Evolutionary conservation across 2,888 invertebrate genomes (phyloP).

Genomic region (Aphrophora alni): DNA sequence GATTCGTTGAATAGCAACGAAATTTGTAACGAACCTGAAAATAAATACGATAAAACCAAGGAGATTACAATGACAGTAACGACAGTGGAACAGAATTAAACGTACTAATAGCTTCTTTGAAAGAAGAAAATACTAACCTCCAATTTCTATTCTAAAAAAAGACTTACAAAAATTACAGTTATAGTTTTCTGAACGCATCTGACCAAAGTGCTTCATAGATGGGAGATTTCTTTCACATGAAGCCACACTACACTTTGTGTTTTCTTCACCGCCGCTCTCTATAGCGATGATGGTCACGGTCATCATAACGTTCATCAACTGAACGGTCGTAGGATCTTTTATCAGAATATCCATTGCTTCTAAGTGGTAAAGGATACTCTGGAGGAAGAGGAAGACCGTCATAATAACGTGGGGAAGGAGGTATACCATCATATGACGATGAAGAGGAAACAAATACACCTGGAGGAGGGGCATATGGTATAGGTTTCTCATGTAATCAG

Average conservation of each 20-base stretch:
- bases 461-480: conserved; percentile 78
- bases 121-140: too few relatives aligned
- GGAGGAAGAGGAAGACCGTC: conserved; percentile 75
- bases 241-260: conserved; percentile 9
- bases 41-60: too few relatives aligned
- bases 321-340: conserved; percentile 87
- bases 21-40: too few relatives aligned
- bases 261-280: conserved; percentile 64
- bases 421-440: conserved; percentile 65
- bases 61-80: too few relatives aligned
- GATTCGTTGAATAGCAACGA: too few relatives aligned
- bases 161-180: too few relatives aligned
- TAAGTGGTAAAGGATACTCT: conserved; percentile 71
- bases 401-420: conserved; percentile 84
- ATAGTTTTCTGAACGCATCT: too few relatives aligned
- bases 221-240: neutral
- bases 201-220: neutral
- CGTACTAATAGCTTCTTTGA: too few relatives aligned
- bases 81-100: too few relatives aligned
- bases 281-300: conserved; percentile 61
- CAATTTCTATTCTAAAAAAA: too few relatives aligned
- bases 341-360: conserved; percentile 67
- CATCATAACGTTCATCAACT: conserved; percentile 73
- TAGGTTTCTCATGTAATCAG: conserved; percentile 89
- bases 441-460: conserved; percentile 60